These are phyloP conservation scores for Tapera naevia DNA, from an alignment of 2,797 vertebrate species.

Conservation along the genomic window DNA sequence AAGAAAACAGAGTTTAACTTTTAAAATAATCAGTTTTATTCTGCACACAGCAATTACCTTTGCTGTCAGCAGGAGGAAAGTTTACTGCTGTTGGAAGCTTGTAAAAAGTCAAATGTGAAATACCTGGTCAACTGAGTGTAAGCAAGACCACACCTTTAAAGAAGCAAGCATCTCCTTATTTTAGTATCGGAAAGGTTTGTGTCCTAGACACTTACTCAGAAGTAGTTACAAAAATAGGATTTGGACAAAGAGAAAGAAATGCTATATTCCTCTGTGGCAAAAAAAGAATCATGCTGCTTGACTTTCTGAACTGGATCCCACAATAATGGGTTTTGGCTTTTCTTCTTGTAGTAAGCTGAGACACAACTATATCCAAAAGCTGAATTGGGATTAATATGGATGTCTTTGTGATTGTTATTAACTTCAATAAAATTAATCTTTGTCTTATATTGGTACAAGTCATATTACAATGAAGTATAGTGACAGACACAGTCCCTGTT, in stretches of 20 bases:
- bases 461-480: neutral
- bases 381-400: neutral
- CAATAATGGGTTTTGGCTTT: neutral
- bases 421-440: neutral
- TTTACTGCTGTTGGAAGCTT: constrained; percentile 50
- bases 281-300: neutral
- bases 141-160: constrained; percentile 33
- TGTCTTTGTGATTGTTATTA: neutral
- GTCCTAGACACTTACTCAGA: neutral
- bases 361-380: neutral
- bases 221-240: neutral
- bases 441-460: neutral
- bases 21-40: constrained; percentile 33
- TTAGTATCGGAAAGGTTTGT: neutral
- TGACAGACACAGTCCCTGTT: neutral
- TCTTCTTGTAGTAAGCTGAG: neutral
- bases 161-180: neutral
- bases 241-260: neutral
- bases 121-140: constrained; percentile 23
- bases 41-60: constrained; percentile 60
- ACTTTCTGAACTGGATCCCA: neutral
- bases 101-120: constrained; percentile 61
- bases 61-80: constrained; percentile 52
- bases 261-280: neutral
- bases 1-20: constrained; percentile 34